These are phyloP conservation scores for Pseudoips prasinana DNA, from an alignment of 2,888 invertebrate genomes.

Conservation along the genomic window DNA sequence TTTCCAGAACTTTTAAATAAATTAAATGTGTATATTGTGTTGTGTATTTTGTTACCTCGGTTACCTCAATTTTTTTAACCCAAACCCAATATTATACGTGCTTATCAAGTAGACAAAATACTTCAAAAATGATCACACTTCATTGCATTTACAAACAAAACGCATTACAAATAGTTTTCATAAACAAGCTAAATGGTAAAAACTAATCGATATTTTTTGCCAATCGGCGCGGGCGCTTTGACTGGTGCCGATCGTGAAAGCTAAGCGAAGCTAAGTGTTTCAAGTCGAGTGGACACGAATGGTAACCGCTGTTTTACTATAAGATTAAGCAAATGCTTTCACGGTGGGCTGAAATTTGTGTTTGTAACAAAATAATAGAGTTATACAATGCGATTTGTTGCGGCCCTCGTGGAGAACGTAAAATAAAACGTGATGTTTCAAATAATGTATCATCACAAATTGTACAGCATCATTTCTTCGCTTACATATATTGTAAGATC, in stretches of 20 bases:
- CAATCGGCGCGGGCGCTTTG: slow-evolving; percentile 20
- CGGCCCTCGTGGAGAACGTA: slow-evolving; percentile 8
- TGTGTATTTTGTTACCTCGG: too few relatives aligned
- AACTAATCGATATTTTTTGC: slow-evolving; percentile 25
- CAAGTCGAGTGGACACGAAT: too few relatives aligned
- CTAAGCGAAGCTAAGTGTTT: background rate
- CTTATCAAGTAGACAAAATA: background rate
- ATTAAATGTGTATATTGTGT: too few relatives aligned
- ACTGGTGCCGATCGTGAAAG: slow-evolving; percentile 15
- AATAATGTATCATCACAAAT: too few relatives aligned
- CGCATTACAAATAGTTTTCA: slow-evolving; percentile 12
- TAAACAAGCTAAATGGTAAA: slow-evolving; percentile 19
- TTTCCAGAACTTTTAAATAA: too few relatives aligned
- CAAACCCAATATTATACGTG: background rate
- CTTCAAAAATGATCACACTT: slow-evolving; percentile 16
- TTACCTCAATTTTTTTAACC: too few relatives aligned
- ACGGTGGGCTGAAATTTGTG: slow-evolving; percentile 45
- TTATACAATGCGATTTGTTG: slow-evolving; percentile 29
- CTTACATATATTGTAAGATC: too few relatives aligned
- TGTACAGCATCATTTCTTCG: too few relatives aligned
- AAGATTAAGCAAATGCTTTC: slow-evolving; percentile 21
- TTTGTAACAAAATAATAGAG: slow-evolving; percentile 35
- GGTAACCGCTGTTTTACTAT: too few relatives aligned
- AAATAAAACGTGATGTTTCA: too few relatives aligned
- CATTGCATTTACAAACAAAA: slow-evolving; percentile 27